These are phyloP conservation scores for Gulo gulo DNA, from an alignment of 2,113 vertebrate genomes.

Conservation along the genomic window DNA sequence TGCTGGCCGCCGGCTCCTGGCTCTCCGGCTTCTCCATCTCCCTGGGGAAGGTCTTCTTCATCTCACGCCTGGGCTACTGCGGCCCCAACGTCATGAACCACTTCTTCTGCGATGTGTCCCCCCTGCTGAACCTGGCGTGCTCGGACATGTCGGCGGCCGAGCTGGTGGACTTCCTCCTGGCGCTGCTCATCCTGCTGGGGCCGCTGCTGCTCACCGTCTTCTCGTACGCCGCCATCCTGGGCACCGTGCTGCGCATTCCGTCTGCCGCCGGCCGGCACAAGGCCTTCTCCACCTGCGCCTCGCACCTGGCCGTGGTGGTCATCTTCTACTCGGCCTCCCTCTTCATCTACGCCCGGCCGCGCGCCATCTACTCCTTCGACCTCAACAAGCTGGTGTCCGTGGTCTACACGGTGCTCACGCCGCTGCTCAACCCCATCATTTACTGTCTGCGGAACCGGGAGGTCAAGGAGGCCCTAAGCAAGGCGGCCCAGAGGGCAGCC, in stretches of 20 bases:
- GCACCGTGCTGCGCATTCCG: slow-evolving; percentile 30
- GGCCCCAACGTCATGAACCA: slow-evolving; percentile 71
- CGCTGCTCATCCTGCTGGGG: slow-evolving; percentile 63
- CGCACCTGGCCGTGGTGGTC: slow-evolving; percentile 62
- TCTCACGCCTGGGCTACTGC: slow-evolving; percentile 68
- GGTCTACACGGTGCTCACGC: slow-evolving; percentile 70
- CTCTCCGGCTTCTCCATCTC: slow-evolving; percentile 64
- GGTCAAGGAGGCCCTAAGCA: slow-evolving; percentile 62
- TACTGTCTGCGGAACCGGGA: slow-evolving; percentile 74
- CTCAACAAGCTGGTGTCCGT: slow-evolving; percentile 71
- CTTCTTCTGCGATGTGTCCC: slow-evolving; percentile 76
- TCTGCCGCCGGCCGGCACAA: slow-evolving; percentile 49
- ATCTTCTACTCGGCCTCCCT: slow-evolving; percentile 75
- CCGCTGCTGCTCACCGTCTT: slow-evolving; percentile 60
- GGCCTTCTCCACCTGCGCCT: slow-evolving; percentile 73
- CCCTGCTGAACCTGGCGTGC: slow-evolving; percentile 69
- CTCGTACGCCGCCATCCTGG: slow-evolving; percentile 66
- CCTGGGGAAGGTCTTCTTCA: slow-evolving; percentile 71
- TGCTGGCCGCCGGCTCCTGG: slow-evolving; percentile 65
- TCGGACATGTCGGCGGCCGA: slow-evolving; percentile 51
- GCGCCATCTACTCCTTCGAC: slow-evolving; percentile 61
- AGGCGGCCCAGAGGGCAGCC: background rate
- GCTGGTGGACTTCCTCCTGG: slow-evolving; percentile 70
- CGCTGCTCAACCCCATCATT: slow-evolving; percentile 72
- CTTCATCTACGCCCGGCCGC: slow-evolving; percentile 72